phyloP scores from a whole-genome alignment of 1,140 invertebrate genomes.

The Periplaneta americana region DNA sequence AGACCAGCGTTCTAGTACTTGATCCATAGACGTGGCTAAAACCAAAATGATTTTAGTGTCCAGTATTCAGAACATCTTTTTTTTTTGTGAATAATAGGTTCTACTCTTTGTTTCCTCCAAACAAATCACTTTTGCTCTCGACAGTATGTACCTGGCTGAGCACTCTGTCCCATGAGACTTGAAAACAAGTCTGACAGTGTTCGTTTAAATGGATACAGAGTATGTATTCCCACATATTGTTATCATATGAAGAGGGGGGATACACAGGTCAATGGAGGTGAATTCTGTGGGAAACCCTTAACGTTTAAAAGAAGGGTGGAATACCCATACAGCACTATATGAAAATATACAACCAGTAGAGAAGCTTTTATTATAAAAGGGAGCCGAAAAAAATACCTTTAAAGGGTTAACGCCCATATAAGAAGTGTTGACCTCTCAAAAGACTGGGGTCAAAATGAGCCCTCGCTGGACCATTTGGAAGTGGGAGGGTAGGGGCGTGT shows the following conservation, averaged over 20 bases:
- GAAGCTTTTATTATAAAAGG: slow-evolving; percentile 1
- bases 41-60: too few relatives aligned
- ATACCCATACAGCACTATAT: not conserved
- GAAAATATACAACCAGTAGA: slow-evolving; percentile 5
- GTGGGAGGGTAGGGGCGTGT: not conserved
- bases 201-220: not conserved
- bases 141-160: not conserved
- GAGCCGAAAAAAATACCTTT: slow-evolving; percentile 5
- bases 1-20: too few relatives aligned
- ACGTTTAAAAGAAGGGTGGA: not conserved
- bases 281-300: not conserved
- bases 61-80: too few relatives aligned
- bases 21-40: too few relatives aligned
- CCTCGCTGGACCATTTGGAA: not conserved
- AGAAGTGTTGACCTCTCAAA: not conserved
- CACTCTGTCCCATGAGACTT: too few relatives aligned
- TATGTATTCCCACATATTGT: not conserved
- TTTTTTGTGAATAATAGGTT: too few relatives aligned
- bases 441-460: not conserved
- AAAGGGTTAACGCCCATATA: slow-evolving; percentile 8
- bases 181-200: not conserved
- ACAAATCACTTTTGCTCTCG: not conserved
- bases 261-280: not conserved
- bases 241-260: too few relatives aligned
- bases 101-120: too few relatives aligned